Evolutionary conservation across 2,888 invertebrate species (phyloP).

Genomic region (Laspeyria flexula): DNA sequence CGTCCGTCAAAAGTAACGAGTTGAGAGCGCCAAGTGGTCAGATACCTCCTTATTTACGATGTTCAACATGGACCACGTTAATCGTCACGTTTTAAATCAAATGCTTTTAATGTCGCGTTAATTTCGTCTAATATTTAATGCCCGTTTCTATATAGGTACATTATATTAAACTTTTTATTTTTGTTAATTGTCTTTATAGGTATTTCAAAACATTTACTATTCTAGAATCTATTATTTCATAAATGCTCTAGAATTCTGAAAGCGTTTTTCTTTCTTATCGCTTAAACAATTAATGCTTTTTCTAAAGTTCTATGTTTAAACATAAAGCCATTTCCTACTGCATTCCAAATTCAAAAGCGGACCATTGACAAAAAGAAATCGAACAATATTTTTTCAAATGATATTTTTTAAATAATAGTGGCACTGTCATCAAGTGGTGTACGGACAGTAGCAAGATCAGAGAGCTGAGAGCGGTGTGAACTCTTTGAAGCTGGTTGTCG

Average conservation of each 20-base stretch:
- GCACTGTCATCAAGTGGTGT: conserved; percentile 46
- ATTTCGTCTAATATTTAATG: conserved; percentile 24
- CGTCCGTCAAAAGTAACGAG: conserved; percentile 64
- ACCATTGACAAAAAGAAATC: conserved; percentile 11
- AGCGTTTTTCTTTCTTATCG: too few species aligned
- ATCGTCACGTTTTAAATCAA: conserved; percentile 31
- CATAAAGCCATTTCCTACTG: too few species aligned
- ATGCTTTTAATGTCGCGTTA: conserved; percentile 27
- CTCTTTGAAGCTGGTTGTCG: conserved; percentile 62
- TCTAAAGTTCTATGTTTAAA: not conserved
- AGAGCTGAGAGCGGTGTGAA: conserved; percentile 56
- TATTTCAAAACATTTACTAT: not conserved
- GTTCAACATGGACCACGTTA: conserved; percentile 30
- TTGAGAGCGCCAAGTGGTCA: conserved; percentile 55
- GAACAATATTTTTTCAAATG: conserved; percentile 13
- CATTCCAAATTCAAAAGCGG: not conserved
- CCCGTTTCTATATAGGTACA: not conserved
- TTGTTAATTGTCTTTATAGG: not conserved
- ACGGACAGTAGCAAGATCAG: conserved; percentile 70
- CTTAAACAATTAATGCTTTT: too few species aligned
- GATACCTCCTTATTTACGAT: conserved; percentile 34
- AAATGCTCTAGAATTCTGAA: not conserved
- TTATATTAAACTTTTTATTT: conserved; percentile 2
- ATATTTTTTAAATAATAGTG: conserved; percentile 38
- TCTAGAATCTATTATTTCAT: conserved; percentile 3